phyloP scores from a whole-genome alignment of 2,888 invertebrate species.

The Drosophila colorata region DNA sequence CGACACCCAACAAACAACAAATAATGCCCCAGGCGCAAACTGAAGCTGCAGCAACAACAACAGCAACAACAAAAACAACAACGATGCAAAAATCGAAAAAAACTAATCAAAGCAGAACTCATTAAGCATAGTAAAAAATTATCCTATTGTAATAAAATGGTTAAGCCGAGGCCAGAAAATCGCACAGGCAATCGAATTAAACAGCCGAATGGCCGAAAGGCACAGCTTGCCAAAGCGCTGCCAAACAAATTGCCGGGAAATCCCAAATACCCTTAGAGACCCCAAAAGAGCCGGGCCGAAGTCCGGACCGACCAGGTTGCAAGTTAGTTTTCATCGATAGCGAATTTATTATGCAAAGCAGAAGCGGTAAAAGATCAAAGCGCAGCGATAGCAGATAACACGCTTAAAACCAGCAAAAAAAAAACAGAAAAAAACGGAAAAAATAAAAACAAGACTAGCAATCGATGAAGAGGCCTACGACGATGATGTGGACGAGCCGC shows the following conservation, averaged over 20 bases:
- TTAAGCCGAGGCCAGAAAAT: constrained; percentile 71
- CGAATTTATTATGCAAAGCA: constrained; percentile 81
- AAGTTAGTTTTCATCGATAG: constrained; percentile 78
- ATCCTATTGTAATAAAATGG: constrained; percentile 79
- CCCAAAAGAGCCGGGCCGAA: constrained; percentile 18
- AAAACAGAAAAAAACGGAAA: too few relatives aligned
- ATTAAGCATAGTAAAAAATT: constrained; percentile 79
- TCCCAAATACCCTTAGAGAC: constrained; percentile 54
- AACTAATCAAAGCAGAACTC: constrained; percentile 79
- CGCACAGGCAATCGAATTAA: constrained; percentile 78
- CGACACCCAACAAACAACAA: constrained; percentile 73
- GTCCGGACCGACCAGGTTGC: constrained; percentile 49
- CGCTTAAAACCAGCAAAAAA: constrained; percentile 38
- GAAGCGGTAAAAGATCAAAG: constrained; percentile 81
- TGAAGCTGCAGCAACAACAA: constrained; percentile 31
- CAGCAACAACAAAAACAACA: constrained; percentile 16
- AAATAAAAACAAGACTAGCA: constrained; percentile 3
- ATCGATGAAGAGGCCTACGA: constrained; percentile 43
- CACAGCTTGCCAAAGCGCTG: constrained; percentile 48
- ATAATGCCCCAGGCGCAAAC: constrained; percentile 49
- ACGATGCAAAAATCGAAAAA: constrained; percentile 47
- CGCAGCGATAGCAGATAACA: constrained; percentile 78
- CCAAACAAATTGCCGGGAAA: constrained; percentile 77
- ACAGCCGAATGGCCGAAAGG: constrained; percentile 70
- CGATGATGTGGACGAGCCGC: constrained; percentile 16